phyloP scores from a whole-genome alignment of 2,797 vertebrate species.

The Coendou prehensilis region DNA sequence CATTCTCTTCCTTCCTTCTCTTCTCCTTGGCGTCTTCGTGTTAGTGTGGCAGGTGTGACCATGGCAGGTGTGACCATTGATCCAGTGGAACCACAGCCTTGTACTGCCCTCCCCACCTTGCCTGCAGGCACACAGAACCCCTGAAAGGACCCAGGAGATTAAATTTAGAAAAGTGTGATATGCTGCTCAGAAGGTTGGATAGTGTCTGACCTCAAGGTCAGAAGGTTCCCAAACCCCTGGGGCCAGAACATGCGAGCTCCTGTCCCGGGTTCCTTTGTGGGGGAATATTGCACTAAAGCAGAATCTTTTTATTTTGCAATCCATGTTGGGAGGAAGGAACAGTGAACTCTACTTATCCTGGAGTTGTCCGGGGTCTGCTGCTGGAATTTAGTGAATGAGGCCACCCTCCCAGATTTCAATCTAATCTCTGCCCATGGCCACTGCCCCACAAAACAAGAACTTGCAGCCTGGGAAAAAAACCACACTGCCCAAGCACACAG shows the following conservation, averaged over 20 bases:
- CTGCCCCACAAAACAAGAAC: background rate
- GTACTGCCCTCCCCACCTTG: background rate
- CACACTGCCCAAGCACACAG: background rate
- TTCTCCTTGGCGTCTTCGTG: conserved; percentile 32
- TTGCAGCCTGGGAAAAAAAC: background rate
- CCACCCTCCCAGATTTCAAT: conserved; percentile 37
- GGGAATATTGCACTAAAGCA: conserved; percentile 23
- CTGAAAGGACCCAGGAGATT: background rate
- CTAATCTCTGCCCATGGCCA: background rate
- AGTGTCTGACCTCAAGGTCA: conserved; percentile 17
- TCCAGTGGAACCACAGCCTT: background rate
- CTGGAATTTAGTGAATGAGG: background rate
- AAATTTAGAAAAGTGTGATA: conserved; percentile 42
- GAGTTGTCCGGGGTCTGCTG: conserved; percentile 6
- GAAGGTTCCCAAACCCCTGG: conserved; percentile 6
- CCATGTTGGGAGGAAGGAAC: conserved; percentile 37
- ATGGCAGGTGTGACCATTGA: background rate
- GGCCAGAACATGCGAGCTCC: background rate
- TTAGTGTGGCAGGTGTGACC: background rate
- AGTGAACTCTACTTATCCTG: background rate
- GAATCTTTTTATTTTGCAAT: conserved; percentile 45
- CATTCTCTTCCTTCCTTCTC: background rate
- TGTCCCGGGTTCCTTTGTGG: background rate
- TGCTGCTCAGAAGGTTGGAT: conserved; percentile 56
- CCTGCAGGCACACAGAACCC: background rate